phyloP scores from a whole-genome alignment of 2,888 invertebrate species.

The Deilephila porcellus region DNA sequence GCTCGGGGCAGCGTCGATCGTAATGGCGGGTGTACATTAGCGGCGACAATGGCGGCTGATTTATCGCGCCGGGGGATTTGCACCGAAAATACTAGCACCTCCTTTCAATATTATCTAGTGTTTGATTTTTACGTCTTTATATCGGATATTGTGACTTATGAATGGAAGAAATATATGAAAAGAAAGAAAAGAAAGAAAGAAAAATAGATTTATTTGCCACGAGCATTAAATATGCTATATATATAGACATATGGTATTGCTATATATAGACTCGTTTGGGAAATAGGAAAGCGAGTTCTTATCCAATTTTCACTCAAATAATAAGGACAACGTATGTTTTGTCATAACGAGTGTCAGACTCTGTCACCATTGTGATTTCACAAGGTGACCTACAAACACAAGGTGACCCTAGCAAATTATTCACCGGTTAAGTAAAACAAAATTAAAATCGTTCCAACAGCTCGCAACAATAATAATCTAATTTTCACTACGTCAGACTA shows the following conservation, averaged over 20 bases:
- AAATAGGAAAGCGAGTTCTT: too few relatives aligned
- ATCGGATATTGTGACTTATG: neutral
- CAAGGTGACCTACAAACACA: too few relatives aligned
- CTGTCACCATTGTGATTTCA: too few relatives aligned
- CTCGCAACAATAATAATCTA: constrained; percentile 51
- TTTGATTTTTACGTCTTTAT: neutral
- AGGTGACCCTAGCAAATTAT: neutral
- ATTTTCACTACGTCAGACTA: constrained; percentile 51
- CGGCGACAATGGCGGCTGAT: constrained; percentile 71
- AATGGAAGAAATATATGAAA: neutral
- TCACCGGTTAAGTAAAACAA: neutral
- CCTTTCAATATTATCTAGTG: constrained; percentile 1
- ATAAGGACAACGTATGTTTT: too few relatives aligned
- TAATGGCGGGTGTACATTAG: constrained; percentile 71
- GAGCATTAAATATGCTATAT: too few relatives aligned
- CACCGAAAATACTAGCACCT: constrained; percentile 53
- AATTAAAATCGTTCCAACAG: neutral
- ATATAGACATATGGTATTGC: too few relatives aligned
- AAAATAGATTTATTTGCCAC: too few relatives aligned
- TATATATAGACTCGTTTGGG: too few relatives aligned
- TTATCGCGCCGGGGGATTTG: constrained; percentile 73
- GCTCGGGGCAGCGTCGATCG: constrained; percentile 30
- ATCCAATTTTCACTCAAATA: too few relatives aligned
- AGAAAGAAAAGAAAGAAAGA: too few relatives aligned
- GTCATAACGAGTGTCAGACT: too few relatives aligned